phyloP scores from a whole-genome alignment of 1,140 invertebrate species.

The Vanessa tameamea region DNA sequence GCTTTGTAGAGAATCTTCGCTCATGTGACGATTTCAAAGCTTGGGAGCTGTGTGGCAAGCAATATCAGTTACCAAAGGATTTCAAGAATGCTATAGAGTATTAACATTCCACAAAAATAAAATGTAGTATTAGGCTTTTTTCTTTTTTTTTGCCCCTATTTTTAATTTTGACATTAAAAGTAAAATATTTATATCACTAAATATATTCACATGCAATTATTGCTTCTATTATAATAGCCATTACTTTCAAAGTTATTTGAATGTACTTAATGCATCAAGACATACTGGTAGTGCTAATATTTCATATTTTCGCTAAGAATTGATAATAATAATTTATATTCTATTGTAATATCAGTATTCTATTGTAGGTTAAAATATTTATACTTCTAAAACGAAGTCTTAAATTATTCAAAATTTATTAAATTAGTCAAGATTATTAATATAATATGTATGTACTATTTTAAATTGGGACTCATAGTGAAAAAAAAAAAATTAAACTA shows the following conservation, averaged over 20 bases:
- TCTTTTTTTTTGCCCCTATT: slow-evolving; percentile 40
- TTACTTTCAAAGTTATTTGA: neutral
- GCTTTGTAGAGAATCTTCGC: slow-evolving; percentile 69
- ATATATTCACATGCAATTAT: neutral
- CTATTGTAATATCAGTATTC: slow-evolving; percentile 7
- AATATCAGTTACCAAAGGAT: slow-evolving; percentile 72
- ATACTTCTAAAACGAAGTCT: neutral
- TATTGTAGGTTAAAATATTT: neutral
- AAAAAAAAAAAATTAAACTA: no score
- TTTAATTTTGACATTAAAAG: slow-evolving; percentile 2
- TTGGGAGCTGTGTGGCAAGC: slow-evolving; percentile 75
- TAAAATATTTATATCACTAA: neutral
- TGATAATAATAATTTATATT: neutral
- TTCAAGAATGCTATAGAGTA: slow-evolving; percentile 76
- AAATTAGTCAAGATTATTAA: neutral
- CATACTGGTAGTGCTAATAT: slow-evolving; percentile 16
- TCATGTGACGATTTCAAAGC: slow-evolving; percentile 76
- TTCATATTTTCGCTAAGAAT: neutral
- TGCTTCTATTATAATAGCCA: neutral
- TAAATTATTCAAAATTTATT: no score
- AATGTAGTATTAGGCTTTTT: slow-evolving; percentile 55
- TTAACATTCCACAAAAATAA: slow-evolving; percentile 72
- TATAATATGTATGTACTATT: neutral
- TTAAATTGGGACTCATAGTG: neutral
- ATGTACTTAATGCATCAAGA: neutral